Percentiles rank a stretch among this genome's conserved stretches.
These are phyloP conservation scores for Madoqua kirkii DNA, from an alignment of 2,113 vertebrate genomes.

Conservation along the genomic window DNA sequence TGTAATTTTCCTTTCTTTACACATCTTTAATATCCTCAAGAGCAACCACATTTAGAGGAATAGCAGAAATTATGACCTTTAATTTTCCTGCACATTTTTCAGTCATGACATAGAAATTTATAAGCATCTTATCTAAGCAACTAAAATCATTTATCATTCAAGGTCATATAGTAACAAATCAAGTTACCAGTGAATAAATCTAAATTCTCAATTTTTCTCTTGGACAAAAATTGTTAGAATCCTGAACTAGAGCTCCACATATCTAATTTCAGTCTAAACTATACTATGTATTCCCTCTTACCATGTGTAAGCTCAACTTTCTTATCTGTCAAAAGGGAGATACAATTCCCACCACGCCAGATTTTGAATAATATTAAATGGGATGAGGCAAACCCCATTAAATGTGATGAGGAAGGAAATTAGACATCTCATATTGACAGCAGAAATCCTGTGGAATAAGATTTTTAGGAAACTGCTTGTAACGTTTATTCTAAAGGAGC, in stretches of 20 bases:
- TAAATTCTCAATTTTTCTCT: neutral
- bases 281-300: neutral
- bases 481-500: neutral
- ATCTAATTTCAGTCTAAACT: neutral
- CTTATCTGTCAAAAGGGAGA: neutral
- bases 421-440: neutral
- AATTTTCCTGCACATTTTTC: neutral
- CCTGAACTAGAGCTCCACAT: neutral
- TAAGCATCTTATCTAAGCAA: neutral
- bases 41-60: neutral
- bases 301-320: neutral
- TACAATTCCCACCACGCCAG: neutral
- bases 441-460: neutral
- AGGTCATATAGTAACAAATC: neutral
- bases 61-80: neutral
- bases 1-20: neutral
- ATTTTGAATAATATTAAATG: neutral
- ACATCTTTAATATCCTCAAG: neutral
- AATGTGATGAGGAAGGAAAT: neutral
- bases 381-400: neutral
- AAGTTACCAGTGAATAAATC: neutral
- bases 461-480: neutral
- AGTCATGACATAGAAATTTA: neutral
- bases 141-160: neutral
- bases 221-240: neutral